phyloP scores from a whole-genome alignment of 2,797 vertebrate species.

The Clarias fuscus region DNA sequence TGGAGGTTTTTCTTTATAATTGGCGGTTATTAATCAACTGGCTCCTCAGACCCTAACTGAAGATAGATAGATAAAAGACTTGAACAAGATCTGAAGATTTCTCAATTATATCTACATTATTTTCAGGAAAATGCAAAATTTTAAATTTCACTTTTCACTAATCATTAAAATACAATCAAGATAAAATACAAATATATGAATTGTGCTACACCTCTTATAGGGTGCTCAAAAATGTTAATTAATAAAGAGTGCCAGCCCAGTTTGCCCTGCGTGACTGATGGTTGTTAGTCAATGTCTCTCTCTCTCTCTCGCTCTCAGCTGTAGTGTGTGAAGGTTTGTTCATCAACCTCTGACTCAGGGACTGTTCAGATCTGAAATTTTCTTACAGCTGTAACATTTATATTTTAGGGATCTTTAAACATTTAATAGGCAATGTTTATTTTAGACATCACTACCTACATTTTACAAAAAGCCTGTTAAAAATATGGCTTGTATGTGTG shows the following conservation, averaged over 20 bases:
- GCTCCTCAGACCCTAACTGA: not conserved
- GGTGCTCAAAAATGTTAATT: not conserved
- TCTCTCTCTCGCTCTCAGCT: conserved; percentile 41
- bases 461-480: not conserved
- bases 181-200: not conserved
- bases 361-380: conserved; percentile 70
- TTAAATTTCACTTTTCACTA: not conserved
- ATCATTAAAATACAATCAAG: not conserved
- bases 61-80: not conserved
- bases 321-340: conserved; percentile 71
- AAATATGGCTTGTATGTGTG: not conserved
- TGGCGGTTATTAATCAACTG: not conserved
- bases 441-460: not conserved
- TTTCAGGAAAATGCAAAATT: conserved; percentile 1
- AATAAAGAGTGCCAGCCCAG: not conserved
- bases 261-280: conserved; percentile 42
- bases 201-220: not conserved
- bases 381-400: conserved; percentile 52
- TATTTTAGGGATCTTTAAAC: not conserved
- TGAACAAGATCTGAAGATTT: not conserved
- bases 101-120: not conserved
- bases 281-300: not conserved
- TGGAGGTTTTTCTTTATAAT: not conserved
- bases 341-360: conserved; percentile 70
- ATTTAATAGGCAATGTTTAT: not conserved